Conservation (phyloP, 1,140 invertebrate species). For the Ostrea denselamellosa region DNA sequence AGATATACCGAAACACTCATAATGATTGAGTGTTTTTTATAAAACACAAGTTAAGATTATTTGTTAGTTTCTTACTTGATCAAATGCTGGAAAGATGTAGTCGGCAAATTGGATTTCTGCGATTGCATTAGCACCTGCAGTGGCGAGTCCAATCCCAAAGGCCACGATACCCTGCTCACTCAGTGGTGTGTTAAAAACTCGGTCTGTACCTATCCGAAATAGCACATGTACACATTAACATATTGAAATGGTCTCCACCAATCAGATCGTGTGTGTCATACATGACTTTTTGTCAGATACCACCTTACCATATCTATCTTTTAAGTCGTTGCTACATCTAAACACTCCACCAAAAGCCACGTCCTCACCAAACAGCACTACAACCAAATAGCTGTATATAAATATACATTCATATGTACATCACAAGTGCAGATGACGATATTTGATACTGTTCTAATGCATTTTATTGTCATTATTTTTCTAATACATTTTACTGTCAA, state of each 20-base stretch:
- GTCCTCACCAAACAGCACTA: conserved; percentile 97
- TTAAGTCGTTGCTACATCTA: conserved; percentile 94
- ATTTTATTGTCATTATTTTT: too few relatives aligned
- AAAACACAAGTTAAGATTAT: too few relatives aligned
- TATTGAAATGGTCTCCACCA: not conserved
- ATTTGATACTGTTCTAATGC: too few relatives aligned
- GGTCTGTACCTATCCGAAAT: conserved; percentile 82
- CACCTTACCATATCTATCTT: conserved; percentile 92
- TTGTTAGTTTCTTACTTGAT: conserved; percentile 86
- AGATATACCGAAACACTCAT: too few relatives aligned
- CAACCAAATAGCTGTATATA: conserved; percentile 56
- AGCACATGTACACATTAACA: not conserved
- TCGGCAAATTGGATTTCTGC: conserved; percentile 99
- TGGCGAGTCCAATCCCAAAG: conserved; percentile 97
- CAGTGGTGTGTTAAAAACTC: conserved; percentile 98
- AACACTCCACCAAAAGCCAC: conserved; percentile 99
- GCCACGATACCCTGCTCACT: conserved; percentile 99
- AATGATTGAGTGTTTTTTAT: too few relatives aligned
- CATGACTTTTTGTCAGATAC: too few relatives aligned
- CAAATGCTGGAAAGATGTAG: conserved; percentile 99
- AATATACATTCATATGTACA: not conserved
- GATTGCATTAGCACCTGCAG: conserved; percentile 92
- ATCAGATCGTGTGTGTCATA: too few relatives aligned
- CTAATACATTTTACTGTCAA: too few relatives aligned
- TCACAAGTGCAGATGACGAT: not conserved